A percentile compares a stretch with the other conserved stretches of the same genome.
phyloP scores from a whole-genome alignment of 2,797 vertebrate genomes.

The Liasis olivaceus region DNA sequence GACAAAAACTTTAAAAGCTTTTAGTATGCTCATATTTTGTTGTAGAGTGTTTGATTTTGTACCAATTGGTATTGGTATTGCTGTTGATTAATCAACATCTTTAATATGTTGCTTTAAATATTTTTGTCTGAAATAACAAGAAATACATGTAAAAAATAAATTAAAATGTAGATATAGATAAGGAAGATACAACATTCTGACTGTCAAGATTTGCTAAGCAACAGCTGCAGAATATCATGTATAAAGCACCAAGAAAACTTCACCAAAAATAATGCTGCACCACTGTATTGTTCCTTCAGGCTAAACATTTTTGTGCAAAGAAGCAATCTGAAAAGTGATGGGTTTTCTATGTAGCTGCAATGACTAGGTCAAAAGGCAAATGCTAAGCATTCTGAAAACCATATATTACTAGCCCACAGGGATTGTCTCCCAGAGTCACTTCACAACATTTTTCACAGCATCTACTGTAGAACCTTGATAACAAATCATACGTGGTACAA shows the following conservation, averaged over 20 bases:
- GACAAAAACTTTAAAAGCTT: slow-evolving; percentile 24
- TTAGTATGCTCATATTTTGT: slow-evolving; percentile 40
- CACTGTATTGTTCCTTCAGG: neutral
- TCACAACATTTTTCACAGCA: neutral
- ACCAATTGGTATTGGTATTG: neutral
- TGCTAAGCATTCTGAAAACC: neutral
- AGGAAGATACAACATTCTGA: neutral
- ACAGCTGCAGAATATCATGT: neutral
- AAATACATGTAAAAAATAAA: neutral
- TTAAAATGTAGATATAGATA: neutral
- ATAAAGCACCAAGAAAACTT: neutral
- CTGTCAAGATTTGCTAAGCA: neutral
- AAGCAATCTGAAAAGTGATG: neutral
- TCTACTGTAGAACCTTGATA: neutral
- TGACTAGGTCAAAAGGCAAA: neutral
- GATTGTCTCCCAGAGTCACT: neutral
- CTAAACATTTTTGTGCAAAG: neutral
- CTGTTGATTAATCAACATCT: neutral
- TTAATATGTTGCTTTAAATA: neutral
- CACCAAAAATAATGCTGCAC: neutral
- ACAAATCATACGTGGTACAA: neutral
- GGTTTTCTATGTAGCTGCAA: rapidly evolving
- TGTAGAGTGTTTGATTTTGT: neutral
- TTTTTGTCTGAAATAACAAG: neutral
- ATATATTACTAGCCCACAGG: neutral